phyloP scores from a whole-genome alignment of 2,113 vertebrate genomes.

The Protobothrops flavoviridis region DNA sequence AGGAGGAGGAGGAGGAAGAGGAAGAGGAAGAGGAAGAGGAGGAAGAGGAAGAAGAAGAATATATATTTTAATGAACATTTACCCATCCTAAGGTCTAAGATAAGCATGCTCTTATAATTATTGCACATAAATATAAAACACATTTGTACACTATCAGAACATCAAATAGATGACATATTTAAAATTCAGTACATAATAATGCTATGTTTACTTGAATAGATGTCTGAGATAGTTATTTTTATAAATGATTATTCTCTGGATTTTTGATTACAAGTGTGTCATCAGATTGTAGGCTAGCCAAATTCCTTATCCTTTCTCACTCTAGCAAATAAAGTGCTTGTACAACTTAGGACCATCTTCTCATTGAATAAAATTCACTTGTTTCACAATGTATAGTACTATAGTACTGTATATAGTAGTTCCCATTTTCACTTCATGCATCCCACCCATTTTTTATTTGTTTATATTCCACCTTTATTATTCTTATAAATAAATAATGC shows the following conservation, averaged over 20 bases:
- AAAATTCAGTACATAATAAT: background rate
- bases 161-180: background rate
- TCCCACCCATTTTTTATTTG: slow-evolving; percentile 44
- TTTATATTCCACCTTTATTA: no score
- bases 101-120: background rate
- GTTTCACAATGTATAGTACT: slow-evolving; percentile 67
- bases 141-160: background rate
- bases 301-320: slow-evolving; percentile 73
- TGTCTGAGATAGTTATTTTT: slow-evolving; percentile 40
- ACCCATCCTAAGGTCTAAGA: background rate
- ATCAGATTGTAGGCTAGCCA: slow-evolving; percentile 54
- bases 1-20: no score
- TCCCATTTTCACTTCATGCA: slow-evolving; percentile 67
- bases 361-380: slow-evolving; percentile 72
- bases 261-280: slow-evolving; percentile 60
- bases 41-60: no score
- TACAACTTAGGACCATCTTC: slow-evolving; percentile 65
- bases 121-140: background rate
- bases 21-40: no score
- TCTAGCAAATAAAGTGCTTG: slow-evolving; percentile 65
- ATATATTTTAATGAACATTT: background rate
- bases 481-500: no score
- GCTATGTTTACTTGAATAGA: background rate
- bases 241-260: slow-evolving; percentile 35
- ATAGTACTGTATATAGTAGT: slow-evolving; percentile 42